phyloP scores from a whole-genome alignment of 2,113 vertebrate species.

The Proterorhinus semilunaris region DNA sequence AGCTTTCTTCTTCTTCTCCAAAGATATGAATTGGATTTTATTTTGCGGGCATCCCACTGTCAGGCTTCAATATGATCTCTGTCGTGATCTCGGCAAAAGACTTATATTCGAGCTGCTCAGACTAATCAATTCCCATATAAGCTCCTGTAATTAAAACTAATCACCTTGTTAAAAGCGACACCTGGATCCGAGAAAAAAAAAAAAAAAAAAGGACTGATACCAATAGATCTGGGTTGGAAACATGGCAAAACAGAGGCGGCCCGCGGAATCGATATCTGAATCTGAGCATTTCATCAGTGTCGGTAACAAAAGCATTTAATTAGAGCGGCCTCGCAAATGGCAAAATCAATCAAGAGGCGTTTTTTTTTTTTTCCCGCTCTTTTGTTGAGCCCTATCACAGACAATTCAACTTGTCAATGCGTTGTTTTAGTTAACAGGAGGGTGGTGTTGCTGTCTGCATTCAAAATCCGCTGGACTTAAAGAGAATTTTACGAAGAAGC shows the following conservation, averaged over 20 bases:
- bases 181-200: constrained; percentile 39
- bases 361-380: constrained; percentile 1
- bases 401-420: constrained; percentile 30
- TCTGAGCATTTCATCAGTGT: constrained; percentile 62
- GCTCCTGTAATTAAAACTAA: constrained; percentile 64
- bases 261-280: constrained; percentile 58
- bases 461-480: constrained; percentile 17
- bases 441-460: constrained; percentile 24
- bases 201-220: constrained; percentile 43
- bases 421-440: constrained; percentile 49
- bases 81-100: background rate
- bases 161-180: constrained; percentile 46
- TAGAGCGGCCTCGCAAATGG: constrained; percentile 54
- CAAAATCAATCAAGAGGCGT: constrained; percentile 55
- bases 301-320: constrained; percentile 62
- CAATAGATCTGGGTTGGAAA: constrained; percentile 44
- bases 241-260: constrained; percentile 36
- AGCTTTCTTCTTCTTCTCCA: background rate
- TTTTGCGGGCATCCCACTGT: background rate
- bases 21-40: background rate
- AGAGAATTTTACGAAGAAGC: constrained; percentile 15
- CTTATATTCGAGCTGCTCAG: constrained; percentile 18
- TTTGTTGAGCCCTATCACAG: constrained; percentile 11
- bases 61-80: background rate
- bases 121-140: constrained; percentile 60